Evolutionary conservation across 2,797 vertebrate genomes (phyloP), one percentile per base, ranked within the genome.

Genomic region (Argya squamiceps): DNA sequence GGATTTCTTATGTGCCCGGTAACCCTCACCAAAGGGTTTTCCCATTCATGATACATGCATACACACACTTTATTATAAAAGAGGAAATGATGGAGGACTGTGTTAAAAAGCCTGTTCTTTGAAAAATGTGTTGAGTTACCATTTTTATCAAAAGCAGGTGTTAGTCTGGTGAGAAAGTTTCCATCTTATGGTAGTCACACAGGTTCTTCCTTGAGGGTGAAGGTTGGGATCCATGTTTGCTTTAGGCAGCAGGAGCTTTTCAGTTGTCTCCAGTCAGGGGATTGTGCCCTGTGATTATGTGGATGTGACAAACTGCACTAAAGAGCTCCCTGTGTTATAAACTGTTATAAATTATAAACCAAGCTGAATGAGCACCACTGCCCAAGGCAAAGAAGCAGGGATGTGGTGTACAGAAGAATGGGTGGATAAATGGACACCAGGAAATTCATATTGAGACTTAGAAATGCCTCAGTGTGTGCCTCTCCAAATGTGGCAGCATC

Each of bases 281-380:
- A 36, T 3, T 16, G 20, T 41, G 23, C 50, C 47, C 36, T 65
- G 3, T 77, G 63, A 9, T 41, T 19, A 0, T 1, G n/a, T 41
- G 78, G 30, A 15, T 64, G 65, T 26, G 60, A n/a, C 19, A 23
- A 59, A 21, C 15, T 49, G 20, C 29, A 22, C 11, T 3, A 0
- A 49, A 46, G 39, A 65, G 13, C 6, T 70, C 13, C 0, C 13
- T 22, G 4, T 22, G 24, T n/a, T 53, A 5, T 3, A 41, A 27
- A 20, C 18, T 47, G 32, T 39, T 26, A 58, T 4, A 36, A 58
- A 36, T 36, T 36, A 34, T 36, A 36, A 58, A 58, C 52, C 23
- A 58, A n/a, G 37, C 29, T 4, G 2, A 17, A 12, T 0, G 0
- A 60, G 36, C 17, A 21, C 20, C 27, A 13, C 58, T 80, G 62